Conservation (phyloP, 2,113 vertebrate species). For the Ictidomys tridecemlineatus region DNA sequence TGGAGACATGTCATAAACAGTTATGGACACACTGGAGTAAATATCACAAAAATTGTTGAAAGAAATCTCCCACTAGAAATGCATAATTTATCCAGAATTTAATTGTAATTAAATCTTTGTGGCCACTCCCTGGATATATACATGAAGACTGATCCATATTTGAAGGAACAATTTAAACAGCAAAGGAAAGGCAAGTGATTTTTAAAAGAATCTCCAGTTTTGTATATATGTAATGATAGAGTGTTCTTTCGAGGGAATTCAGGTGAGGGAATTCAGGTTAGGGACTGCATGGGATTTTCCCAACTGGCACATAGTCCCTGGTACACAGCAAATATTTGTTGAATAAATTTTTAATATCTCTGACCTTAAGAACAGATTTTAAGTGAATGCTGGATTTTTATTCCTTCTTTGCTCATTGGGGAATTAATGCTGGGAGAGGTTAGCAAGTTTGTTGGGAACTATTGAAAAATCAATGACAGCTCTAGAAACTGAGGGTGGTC, state of each 20-base stretch:
- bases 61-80: slow-evolving; percentile 23
- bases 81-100: background rate
- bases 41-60: background rate
- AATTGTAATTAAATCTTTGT: background rate
- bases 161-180: background rate
- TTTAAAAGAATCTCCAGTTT: background rate
- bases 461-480: background rate
- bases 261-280: background rate
- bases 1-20: background rate
- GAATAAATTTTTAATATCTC: background rate
- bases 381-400: background rate
- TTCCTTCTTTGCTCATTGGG: background rate
- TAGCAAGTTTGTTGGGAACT: background rate
- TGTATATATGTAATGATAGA: background rate
- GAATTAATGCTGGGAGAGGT: background rate
- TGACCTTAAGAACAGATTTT: background rate
- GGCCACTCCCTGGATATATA: background rate
- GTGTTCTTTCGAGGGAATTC: background rate
- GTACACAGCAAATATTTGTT: slow-evolving; percentile 23
- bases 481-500: background rate
- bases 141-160: background rate
- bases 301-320: background rate
- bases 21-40: background rate
- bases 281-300: background rate
- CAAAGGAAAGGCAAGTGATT: background rate